Evolutionary conservation across 2,113 vertebrate species (phyloP), one percentile per base, ranked within the genome.

Genomic region (Oncorhynchus kisutch): DNA sequence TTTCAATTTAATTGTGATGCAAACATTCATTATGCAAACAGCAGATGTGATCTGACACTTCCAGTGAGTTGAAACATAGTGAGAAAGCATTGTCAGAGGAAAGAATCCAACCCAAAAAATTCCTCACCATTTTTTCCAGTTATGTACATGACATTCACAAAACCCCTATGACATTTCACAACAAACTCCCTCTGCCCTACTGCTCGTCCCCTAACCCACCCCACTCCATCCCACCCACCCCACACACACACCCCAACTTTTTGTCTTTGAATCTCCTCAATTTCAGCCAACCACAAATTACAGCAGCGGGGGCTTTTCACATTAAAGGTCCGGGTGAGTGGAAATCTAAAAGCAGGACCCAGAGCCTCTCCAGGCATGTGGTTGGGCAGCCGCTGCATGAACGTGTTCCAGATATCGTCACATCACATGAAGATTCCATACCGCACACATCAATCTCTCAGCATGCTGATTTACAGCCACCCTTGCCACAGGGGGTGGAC

Each of bases 371-470:
- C 14, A 13, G 80, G 83, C 81, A 85, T 82, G 86, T 2, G 72
- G 76, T 72, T 67, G 77, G 81, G 84, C 75, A 78, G 74, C 75
- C 72, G 64, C 73, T 45, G 75, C 70, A 71, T 68, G 64, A 64
- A 77, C 78, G 20, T 84, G 85, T 90, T 89, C 76, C 84, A 88
- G 83, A 89, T 87, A 87, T 89, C 81, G 70, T 88, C 91, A 88
- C 88, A 85, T 91, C 86, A 86, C 86, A 87, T 90, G 85, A 87
- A 87, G 81, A 90, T 89, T 87, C 87, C 83, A 83, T 77, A 67
- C 29, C 20, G 14, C 77, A 18, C 67, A 59, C 81, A 88, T 86
- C 85, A 86, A 82, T 84, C 82, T 84, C 66, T 82, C 78, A 74
- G 24, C 72, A 62, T 54, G n/a, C 54, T 57, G 67, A 73, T 83